Evolutionary conservation across 2,797 vertebrate species (phyloP).

Genomic region (Cyclura pinguis): DNA sequence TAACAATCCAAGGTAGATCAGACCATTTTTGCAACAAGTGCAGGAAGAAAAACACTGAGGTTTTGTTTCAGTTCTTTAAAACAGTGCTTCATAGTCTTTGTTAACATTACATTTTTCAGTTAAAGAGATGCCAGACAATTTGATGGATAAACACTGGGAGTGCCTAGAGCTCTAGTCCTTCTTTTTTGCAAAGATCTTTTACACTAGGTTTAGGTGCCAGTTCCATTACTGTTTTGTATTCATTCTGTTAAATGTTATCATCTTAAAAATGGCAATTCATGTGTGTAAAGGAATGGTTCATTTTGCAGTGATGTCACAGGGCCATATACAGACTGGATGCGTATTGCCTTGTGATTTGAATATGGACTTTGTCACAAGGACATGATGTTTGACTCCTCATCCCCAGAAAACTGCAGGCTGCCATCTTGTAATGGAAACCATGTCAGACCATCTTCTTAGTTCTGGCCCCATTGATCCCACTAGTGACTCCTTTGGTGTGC

Average conservation of each 20-base stretch:
- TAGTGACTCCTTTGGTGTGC: not conserved
- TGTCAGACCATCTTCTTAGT: too few relatives aligned
- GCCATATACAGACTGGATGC: not conserved
- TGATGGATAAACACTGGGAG: not conserved
- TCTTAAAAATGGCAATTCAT: not conserved
- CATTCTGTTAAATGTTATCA: not conserved
- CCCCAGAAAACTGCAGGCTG: not conserved
- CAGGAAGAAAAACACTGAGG: conserved; percentile 56
- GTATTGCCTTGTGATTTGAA: not conserved
- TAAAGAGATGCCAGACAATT: conserved; percentile 21
- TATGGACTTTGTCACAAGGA: not conserved
- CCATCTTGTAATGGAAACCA: not conserved
- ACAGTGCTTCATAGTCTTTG: not conserved
- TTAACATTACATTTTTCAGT: not conserved
- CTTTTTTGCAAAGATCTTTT: not conserved
- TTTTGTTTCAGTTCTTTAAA: conserved; percentile 19
- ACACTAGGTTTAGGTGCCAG: not conserved
- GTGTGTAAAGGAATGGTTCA: not conserved
- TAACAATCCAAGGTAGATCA: conserved; percentile 72
- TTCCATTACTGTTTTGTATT: not conserved
- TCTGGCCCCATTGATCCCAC: not conserved
- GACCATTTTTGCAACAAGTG: conserved; percentile 77
- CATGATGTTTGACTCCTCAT: not conserved
- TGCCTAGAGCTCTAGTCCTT: not conserved
- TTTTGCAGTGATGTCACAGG: not conserved